These are phyloP conservation scores for Archilochus colubris DNA, from an alignment of 2,113 vertebrate species.

Conservation along the genomic window DNA sequence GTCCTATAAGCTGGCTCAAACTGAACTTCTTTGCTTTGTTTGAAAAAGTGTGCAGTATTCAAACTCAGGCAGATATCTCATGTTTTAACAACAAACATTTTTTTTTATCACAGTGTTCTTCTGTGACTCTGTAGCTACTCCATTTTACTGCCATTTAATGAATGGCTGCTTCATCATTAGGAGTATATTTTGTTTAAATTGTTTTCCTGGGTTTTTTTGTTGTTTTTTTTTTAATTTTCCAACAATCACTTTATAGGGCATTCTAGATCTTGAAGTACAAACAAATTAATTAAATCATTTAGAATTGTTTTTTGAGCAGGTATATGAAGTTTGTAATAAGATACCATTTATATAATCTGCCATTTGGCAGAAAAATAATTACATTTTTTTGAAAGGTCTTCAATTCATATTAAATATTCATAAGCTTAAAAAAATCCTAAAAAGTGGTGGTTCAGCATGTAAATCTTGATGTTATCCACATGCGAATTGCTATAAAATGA, in stretches of 20 bases:
- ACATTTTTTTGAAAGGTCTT: slow-evolving; percentile 36
- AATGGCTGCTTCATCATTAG: background rate
- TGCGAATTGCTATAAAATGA: slow-evolving; percentile 52
- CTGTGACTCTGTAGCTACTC: background rate
- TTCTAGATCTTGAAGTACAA: slow-evolving; percentile 12
- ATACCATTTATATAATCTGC: slow-evolving; percentile 11
- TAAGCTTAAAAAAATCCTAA: background rate
- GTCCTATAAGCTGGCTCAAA: background rate
- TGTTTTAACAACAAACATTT: background rate
- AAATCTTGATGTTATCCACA: slow-evolving; percentile 52
- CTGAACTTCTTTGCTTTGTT: background rate
- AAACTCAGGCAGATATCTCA: background rate
- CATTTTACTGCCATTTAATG: background rate
- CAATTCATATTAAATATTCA: slow-evolving; percentile 43
- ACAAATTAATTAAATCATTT: background rate
- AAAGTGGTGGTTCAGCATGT: slow-evolving; percentile 18
- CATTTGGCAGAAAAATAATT: slow-evolving; percentile 46
- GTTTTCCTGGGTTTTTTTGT: background rate
- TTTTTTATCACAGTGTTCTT: background rate
- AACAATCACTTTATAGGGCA: background rate
- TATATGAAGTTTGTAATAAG: slow-evolving; percentile 3
- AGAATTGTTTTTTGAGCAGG: slow-evolving; percentile 4
- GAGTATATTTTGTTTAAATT: background rate
- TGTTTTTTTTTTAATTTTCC: background rate
- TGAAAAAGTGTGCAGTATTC: background rate